Conservation (phyloP, 2,888 invertebrate species). For the Spicauda simplicius region DNA sequence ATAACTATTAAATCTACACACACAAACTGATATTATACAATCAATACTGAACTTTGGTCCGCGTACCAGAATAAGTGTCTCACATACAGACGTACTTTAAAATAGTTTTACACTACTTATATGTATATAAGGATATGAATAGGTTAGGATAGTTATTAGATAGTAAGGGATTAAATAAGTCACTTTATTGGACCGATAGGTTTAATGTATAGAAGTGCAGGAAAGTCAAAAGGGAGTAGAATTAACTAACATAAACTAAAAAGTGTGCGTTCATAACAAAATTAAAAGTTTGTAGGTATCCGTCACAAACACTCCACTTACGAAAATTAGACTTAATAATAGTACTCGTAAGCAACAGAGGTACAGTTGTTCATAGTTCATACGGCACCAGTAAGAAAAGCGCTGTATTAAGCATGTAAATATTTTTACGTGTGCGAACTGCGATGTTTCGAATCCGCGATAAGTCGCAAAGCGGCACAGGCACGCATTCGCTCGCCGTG, state of each 20-base stretch:
- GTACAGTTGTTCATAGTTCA: constrained; percentile 14
- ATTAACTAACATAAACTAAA: constrained; percentile 39
- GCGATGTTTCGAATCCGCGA: constrained; percentile 48
- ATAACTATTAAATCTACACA: constrained; percentile 44
- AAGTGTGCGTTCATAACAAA: constrained; percentile 40
- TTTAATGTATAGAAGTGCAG: constrained; percentile 47
- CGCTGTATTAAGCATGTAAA: constrained; percentile 29
- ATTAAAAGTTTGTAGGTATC: constrained; percentile 53
- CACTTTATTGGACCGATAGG: constrained; percentile 74
- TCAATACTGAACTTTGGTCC: constrained; percentile 63
- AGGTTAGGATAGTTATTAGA: constrained; percentile 50
- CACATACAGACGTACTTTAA: constrained; percentile 26
- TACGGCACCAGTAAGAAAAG: constrained; percentile 21
- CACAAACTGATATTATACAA: constrained; percentile 46
- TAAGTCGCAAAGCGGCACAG: constrained; percentile 36
- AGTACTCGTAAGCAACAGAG: constrained; percentile 20
- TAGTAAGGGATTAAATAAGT: constrained; percentile 66
- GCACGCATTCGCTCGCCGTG: constrained; percentile 63
- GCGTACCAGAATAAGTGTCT: constrained; percentile 30
- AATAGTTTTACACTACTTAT: constrained; percentile 33
- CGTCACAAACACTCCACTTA: constrained; percentile 61
- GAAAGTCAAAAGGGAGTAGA: constrained; percentile 34
- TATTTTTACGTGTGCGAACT: constrained; percentile 38
- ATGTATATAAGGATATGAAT: constrained; percentile 47
- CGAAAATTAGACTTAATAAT: constrained; percentile 42